phyloP scores from a whole-genome alignment of 2,888 invertebrate genomes.

The Blastobasis lacticolella region DNA sequence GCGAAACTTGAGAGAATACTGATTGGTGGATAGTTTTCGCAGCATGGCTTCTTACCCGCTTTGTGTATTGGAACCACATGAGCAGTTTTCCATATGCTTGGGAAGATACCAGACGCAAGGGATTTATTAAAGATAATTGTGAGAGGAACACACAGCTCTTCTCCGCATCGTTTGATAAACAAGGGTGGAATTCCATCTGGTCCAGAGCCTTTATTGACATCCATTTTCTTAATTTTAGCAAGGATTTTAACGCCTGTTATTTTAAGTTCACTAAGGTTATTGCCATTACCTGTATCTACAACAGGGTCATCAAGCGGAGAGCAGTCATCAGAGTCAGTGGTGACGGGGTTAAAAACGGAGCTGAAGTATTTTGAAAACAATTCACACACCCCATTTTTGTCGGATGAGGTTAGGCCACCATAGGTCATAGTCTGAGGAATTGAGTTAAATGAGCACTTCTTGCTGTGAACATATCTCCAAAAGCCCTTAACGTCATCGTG shows the following conservation, averaged over 20 bases:
- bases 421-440: neutral
- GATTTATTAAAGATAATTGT: slow-evolving; percentile 1
- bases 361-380: neutral
- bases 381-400: neutral
- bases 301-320: no score
- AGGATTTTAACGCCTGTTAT: neutral
- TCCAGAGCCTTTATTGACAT: slow-evolving; percentile 1
- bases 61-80: neutral
- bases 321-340: neutral
- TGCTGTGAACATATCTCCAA: slow-evolving; percentile 1
- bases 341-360: neutral
- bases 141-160: neutral
- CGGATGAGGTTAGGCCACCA: neutral
- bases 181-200: slow-evolving; percentile 3
- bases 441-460: neutral
- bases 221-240: no score
- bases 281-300: neutral
- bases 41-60: slow-evolving; percentile 2
- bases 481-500: slow-evolving; percentile 1
- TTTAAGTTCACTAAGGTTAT: neutral
- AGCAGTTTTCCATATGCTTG: slow-evolving; percentile 3
- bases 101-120: slow-evolving; percentile 1
- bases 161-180: neutral
- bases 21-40: slow-evolving; percentile 9
- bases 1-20: neutral